Evolutionary conservation across 2,797 vertebrate species (phyloP).

Genomic region (Tapirus indicus): DNA sequence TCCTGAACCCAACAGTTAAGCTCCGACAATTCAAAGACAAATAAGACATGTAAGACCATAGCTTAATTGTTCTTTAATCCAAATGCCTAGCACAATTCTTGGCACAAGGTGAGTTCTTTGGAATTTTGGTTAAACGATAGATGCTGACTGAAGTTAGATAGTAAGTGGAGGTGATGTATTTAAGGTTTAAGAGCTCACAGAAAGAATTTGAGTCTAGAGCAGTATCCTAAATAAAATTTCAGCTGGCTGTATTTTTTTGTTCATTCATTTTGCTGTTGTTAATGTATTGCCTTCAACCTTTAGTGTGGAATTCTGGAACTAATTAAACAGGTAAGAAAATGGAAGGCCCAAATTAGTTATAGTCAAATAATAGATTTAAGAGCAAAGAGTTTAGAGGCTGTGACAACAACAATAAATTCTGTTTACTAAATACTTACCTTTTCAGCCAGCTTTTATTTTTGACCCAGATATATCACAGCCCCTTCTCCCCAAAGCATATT

Average conservation of each 20-base stretch:
- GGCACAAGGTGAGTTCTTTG: background rate
- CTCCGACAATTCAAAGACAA: background rate
- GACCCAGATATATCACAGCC: background rate
- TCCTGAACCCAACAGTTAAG: background rate
- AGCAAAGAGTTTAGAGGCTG: conserved; percentile 37
- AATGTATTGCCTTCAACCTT: background rate
- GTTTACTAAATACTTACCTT: conserved; percentile 65
- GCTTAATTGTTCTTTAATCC: background rate
- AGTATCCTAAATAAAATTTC: conserved; percentile 35
- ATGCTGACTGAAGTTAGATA: background rate
- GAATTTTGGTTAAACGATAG: background rate
- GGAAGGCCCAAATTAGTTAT: conserved; percentile 26
- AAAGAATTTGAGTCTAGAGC: conserved; percentile 15
- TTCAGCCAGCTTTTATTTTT: conserved; percentile 53
- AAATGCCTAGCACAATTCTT: background rate
- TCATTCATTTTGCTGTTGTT: conserved; percentile 8
- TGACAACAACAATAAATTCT: conserved; percentile 58
- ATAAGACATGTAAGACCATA: background rate
- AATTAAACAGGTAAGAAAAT: conserved; percentile 64
- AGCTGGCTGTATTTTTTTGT: background rate
- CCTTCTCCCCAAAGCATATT: background rate
- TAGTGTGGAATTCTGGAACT: conserved; percentile 44
- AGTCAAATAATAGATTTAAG: conserved; percentile 60
- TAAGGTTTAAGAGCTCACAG: background rate
- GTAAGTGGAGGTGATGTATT: background rate